Evolutionary conservation across 1,140 invertebrate genomes (phyloP), one percentile per base, ranked within the genome.

Genomic region (Orussus abietinus): DNA sequence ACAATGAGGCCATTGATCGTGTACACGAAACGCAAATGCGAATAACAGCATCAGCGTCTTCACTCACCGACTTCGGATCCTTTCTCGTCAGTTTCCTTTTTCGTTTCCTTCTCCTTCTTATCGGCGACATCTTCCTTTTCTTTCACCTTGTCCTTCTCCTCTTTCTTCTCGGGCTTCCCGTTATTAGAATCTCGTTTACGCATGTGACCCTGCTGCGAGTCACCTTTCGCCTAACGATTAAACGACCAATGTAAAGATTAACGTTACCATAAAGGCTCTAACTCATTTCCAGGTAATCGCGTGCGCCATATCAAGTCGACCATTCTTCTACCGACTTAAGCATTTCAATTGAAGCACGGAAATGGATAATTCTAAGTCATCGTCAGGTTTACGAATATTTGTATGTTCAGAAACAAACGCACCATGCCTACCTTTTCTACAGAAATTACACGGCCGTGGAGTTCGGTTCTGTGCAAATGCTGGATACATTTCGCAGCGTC

Each of bases 381-480:
- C n/a, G n/a, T n/a, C n/a, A n/a, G n/a, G n/a, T n/a, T n/a, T n/a
- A n/a, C n/a, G n/a, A n/a, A n/a, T n/a, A n/a, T n/a, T n/a, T n/a
- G n/a, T n/a, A n/a, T n/a, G n/a, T n/a, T n/a, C n/a, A n/a, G n/a
- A n/a, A n/a, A n/a, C n/a, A n/a, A n/a, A n/a, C n/a, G n/a, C n/a
- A n/a, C n/a, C n/a, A 30, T 39, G 32, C 55, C 56, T 67, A 86
- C 92, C 72, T 89, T 88, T 72, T 95, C 92, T 30, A 96, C 90
- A 5, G 88, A 89, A 58, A 97, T 96, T 67, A 94, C 90, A 44
- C 89, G 83, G 4, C 92, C 92, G 71, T 96, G 90, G 14, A 96
- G 74, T 69, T 96, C 89, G 22, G 91, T 94, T 39, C 85, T 80
- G 66, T 96, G 88, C 7, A 96, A 73, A 69, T 91, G 81, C 57